phyloP scores from a whole-genome alignment of 2,113 vertebrate genomes.

The Camarhynchus parvulus region DNA sequence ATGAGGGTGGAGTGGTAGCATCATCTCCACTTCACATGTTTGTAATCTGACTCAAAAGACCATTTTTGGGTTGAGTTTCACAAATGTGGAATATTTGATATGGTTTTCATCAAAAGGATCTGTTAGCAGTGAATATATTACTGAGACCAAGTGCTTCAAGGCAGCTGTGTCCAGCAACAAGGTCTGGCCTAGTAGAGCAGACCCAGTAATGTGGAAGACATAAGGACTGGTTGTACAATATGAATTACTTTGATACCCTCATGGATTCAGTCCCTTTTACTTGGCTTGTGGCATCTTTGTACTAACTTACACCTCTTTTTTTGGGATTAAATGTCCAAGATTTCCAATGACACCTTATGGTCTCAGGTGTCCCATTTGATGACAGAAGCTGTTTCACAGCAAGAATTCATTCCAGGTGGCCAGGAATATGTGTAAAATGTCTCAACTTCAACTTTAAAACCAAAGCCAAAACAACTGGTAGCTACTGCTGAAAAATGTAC shows the following conservation, averaged over 20 bases:
- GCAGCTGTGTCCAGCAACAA: neutral
- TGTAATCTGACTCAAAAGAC: neutral
- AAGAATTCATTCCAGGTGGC: neutral
- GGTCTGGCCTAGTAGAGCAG: neutral
- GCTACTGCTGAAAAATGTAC: neutral
- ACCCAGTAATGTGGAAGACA: neutral
- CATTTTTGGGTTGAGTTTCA: neutral
- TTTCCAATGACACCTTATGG: neutral
- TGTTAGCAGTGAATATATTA: neutral
- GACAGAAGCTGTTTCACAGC: neutral
- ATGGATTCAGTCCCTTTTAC: neutral
- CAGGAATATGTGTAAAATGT: neutral
- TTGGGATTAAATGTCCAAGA: neutral
- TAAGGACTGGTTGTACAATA: neutral
- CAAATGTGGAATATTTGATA: neutral
- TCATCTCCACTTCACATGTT: neutral
- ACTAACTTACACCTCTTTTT: neutral
- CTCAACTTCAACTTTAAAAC: too few relatives aligned
- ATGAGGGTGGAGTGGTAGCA: accelerated
- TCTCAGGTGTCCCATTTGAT: neutral
- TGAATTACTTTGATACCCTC: neutral
- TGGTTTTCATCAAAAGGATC: neutral
- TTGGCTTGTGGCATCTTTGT: neutral
- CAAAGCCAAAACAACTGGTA: neutral
- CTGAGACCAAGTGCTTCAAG: neutral